phyloP scores from a whole-genome alignment of 2,797 vertebrate genomes.

The Falco novaeseelandiae region DNA sequence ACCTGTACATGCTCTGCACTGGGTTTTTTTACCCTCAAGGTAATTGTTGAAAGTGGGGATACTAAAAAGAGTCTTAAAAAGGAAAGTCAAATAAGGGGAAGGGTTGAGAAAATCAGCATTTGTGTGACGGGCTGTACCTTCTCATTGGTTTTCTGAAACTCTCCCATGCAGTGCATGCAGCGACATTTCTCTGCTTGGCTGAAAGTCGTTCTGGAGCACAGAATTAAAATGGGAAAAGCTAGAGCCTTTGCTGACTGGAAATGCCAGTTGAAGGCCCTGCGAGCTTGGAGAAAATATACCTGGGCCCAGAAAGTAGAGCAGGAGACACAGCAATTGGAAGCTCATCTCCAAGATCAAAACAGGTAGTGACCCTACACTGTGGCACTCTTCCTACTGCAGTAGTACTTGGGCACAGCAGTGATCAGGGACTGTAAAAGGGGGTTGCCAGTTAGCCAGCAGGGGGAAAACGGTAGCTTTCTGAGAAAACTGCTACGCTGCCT shows the following conservation, averaged over 20 bases:
- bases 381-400: background rate
- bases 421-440: background rate
- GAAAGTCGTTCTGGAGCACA: constrained; percentile 82
- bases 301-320: constrained; percentile 79
- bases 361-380: constrained; percentile 75
- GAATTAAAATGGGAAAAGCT: constrained; percentile 87
- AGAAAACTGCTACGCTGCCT: background rate
- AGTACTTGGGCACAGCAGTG: background rate
- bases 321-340: constrained; percentile 80
- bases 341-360: constrained; percentile 84
- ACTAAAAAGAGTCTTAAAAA: background rate
- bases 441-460: background rate
- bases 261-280: constrained; percentile 84
- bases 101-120: background rate
- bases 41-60: background rate
- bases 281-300: constrained; percentile 84
- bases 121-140: background rate
- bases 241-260: constrained; percentile 89
- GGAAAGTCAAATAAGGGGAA: background rate
- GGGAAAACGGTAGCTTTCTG: background rate
- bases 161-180: constrained; percentile 83
- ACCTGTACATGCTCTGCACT: background rate
- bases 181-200: constrained; percentile 91
- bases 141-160: constrained; percentile 54
- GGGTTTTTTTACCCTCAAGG: background rate